Evolutionary conservation across 1,140 invertebrate genomes (phyloP).

Genomic region (Papilio polyxenes): DNA sequence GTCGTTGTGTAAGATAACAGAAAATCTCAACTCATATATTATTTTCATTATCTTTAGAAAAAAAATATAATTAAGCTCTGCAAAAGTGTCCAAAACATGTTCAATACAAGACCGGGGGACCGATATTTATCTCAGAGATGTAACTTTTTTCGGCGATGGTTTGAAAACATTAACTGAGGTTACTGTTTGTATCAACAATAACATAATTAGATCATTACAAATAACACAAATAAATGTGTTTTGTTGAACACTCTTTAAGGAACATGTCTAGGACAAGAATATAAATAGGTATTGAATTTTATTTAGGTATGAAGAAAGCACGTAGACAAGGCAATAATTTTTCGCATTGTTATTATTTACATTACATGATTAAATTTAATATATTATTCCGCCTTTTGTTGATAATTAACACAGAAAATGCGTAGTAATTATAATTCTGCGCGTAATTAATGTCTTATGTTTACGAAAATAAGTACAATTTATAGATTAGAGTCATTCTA

Average conservation of each 20-base stretch:
- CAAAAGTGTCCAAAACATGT: background rate
- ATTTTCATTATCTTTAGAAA: conserved; percentile 23
- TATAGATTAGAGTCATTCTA: background rate
- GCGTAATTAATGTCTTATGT: background rate
- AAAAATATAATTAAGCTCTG: background rate
- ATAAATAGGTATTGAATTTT: no score
- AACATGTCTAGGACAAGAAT: no score
- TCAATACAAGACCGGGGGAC: background rate
- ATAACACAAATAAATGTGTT: no score
- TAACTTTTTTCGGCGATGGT: no score
- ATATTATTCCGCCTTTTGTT: background rate
- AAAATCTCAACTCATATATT: conserved; percentile 43
- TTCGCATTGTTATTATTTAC: background rate
- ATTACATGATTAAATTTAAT: background rate
- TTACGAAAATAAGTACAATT: background rate
- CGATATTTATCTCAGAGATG: background rate
- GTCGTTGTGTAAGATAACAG: conserved; percentile 51
- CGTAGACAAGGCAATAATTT: background rate
- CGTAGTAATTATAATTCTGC: background rate
- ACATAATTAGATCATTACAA: no score
- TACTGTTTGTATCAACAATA: background rate
- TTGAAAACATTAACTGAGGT: no score
- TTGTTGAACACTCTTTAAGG: no score
- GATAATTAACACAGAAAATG: background rate
- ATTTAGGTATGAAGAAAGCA: no score